Evolutionary conservation across 2,888 invertebrate genomes (phyloP).

Genomic region (Colostygia pectinataria): DNA sequence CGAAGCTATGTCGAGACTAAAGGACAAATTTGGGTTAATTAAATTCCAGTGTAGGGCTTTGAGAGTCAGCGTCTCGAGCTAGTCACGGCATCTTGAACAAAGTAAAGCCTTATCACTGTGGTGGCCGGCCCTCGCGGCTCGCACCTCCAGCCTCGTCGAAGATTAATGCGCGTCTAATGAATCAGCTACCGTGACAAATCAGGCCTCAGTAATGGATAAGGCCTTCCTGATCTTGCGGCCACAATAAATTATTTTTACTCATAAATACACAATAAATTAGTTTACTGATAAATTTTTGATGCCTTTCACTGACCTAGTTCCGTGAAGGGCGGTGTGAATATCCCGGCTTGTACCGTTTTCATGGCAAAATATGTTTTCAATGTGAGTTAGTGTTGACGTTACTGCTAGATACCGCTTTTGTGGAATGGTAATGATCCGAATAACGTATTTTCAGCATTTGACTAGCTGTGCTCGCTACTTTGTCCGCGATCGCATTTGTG

Average conservation of each 20-base stretch:
- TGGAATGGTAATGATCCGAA: conserved; percentile 43
- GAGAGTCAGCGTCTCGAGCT: conserved; percentile 54
- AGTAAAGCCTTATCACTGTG: conserved; percentile 68
- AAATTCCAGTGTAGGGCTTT: conserved; percentile 71
- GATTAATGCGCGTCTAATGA: conserved; percentile 75
- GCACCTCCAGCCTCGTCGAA: conserved; percentile 49
- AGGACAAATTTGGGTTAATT: conserved; percentile 74
- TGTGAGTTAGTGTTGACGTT: conserved; percentile 28
- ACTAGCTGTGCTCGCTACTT: background rate
- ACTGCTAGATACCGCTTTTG: conserved; percentile 38
- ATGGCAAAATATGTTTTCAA: conserved; percentile 19
- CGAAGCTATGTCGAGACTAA: conserved; percentile 55
- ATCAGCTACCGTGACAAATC: conserved; percentile 77
- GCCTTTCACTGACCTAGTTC: conserved; percentile 34
- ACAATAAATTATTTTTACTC: conserved; percentile 62
- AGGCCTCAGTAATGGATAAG: conserved; percentile 70
- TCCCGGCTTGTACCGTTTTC: conserved; percentile 7
- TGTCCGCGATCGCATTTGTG: no score
- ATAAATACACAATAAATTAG: conserved; percentile 63
- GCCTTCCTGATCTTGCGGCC: conserved; percentile 63
- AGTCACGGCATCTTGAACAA: conserved; percentile 70
- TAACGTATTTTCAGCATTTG: conserved; percentile 31
- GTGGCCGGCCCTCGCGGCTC: conserved; percentile 47
- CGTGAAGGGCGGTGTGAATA: conserved; percentile 3
- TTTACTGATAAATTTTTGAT: conserved; percentile 54